phyloP scores from a whole-genome alignment of 2,797 vertebrate genomes.

The Cottoperca gobio region DNA sequence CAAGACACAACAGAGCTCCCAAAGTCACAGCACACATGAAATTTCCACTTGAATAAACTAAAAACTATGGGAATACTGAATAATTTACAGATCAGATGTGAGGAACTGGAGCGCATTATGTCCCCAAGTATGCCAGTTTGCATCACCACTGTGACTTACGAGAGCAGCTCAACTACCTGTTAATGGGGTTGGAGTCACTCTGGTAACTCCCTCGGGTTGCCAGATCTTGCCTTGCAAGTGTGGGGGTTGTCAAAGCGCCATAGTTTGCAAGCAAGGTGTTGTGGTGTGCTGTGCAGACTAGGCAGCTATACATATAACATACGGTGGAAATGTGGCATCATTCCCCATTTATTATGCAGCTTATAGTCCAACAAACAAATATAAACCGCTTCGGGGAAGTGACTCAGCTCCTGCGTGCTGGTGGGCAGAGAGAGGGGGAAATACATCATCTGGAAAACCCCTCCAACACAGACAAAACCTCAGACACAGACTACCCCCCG shows the following conservation, averaged over 20 bases:
- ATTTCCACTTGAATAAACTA: constrained; percentile 48
- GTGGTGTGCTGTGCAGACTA: not conserved
- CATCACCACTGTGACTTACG: constrained; percentile 45
- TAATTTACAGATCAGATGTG: constrained; percentile 77
- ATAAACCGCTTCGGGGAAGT: constrained; percentile 19
- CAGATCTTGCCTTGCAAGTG: constrained; percentile 27
- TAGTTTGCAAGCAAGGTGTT: not conserved
- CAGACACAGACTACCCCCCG: constrained; percentile 28
- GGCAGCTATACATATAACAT: constrained; percentile 47
- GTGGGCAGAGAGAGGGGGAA: constrained; percentile 38
- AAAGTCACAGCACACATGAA: not conserved
- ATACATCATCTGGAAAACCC: constrained; percentile 58
- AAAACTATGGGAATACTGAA: constrained; percentile 63
- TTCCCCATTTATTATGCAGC: constrained; percentile 40
- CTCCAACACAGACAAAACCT: constrained; percentile 16
- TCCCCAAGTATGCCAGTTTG: constrained; percentile 53
- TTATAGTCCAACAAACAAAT: constrained; percentile 24
- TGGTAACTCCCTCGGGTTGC: constrained; percentile 24
- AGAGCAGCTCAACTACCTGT: constrained; percentile 49
- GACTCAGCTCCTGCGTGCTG: constrained; percentile 52
- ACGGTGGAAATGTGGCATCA: constrained; percentile 32
- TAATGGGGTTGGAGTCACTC: constrained; percentile 46
- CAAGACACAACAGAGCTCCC: constrained; percentile 32
- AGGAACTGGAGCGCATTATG: constrained; percentile 73
- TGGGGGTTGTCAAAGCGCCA: constrained; percentile 6